phyloP scores from a whole-genome alignment of 1,140 invertebrate genomes.

The Phortica variegata region DNA sequence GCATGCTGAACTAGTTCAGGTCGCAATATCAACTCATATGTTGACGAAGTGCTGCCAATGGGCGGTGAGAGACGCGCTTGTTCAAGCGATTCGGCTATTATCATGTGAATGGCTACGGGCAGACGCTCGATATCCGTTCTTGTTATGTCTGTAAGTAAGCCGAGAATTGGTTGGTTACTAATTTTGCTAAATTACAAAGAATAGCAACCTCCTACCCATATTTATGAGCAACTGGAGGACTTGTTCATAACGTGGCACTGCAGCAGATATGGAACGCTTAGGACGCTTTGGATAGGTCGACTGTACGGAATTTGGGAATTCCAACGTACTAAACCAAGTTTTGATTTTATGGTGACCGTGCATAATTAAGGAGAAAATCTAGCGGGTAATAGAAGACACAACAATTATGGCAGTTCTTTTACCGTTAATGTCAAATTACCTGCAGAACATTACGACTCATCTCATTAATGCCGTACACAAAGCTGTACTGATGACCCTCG shows the following conservation, averaged over 20 bases:
- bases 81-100: conserved; percentile 75
- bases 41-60: conserved; percentile 71
- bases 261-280: conserved; percentile 36
- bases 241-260: conserved; percentile 38
- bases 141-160: no score
- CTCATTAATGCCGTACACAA: conserved; percentile 69
- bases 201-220: conserved; percentile 29
- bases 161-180: no score
- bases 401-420: neutral
- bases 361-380: conserved; percentile 31
- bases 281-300: conserved; percentile 26
- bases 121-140: conserved; percentile 71
- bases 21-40: conserved; percentile 78
- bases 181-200: no score
- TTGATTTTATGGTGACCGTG: conserved; percentile 42
- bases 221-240: conserved; percentile 41
- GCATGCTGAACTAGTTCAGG: conserved; percentile 72
- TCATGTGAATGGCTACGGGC: conserved; percentile 73
- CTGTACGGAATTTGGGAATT: conserved; percentile 36
- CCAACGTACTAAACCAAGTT: conserved; percentile 44
- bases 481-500: conserved; percentile 65
- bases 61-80: conserved; percentile 75
- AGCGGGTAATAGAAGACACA: conserved; percentile 9
- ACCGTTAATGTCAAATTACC: conserved; percentile 6
- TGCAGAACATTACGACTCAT: conserved; percentile 67